Conservation (phyloP, 2,888 invertebrate genomes). For the Megastigmus dorsalis region DNA sequence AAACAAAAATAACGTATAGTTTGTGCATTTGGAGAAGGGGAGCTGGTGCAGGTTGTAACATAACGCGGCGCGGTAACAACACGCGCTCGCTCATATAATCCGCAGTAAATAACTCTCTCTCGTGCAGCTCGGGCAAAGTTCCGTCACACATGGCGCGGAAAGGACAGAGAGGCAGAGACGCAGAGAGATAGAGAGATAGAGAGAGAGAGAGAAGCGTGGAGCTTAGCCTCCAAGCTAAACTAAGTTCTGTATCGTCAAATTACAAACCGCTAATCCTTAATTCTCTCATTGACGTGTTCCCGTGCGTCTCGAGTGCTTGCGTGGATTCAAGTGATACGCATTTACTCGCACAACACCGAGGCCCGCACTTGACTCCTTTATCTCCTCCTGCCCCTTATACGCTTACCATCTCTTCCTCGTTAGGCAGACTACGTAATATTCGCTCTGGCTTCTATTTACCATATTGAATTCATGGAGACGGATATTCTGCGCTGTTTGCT, state of each 20-base stretch:
- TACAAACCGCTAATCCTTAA: conserved; percentile 49
- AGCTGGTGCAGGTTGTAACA: conserved; percentile 1
- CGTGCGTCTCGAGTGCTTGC: conserved; percentile 1
- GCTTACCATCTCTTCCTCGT: not conserved
- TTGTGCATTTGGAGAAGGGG: not conserved
- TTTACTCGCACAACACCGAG: not conserved
- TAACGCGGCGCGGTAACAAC: not conserved
- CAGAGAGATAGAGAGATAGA: too few relatives aligned
- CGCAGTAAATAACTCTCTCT: conserved; percentile 3
- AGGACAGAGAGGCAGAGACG: too few relatives aligned
- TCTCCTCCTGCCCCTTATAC: not conserved
- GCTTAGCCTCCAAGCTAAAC: not conserved
- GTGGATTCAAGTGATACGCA: conserved; percentile 28
- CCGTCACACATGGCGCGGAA: not conserved
- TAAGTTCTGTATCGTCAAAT: conserved; percentile 38
- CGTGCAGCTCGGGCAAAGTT: conserved; percentile 10
- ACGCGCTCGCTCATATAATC: conserved; percentile 21
- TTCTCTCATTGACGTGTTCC: conserved; percentile 37
- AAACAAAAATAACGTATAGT: not conserved
- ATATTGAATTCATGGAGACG: too few relatives aligned
- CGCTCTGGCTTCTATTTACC: too few relatives aligned
- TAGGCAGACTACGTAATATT: too few relatives aligned
- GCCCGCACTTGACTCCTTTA: conserved; percentile 19
- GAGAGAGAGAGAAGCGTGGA: not conserved
- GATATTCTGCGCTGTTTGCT: too few relatives aligned